Percentiles rank a stretch among this genome's conserved stretches.
Evolutionary conservation across 2,888 invertebrate genomes (phyloP).

Genomic region (Pteria penguin): DNA sequence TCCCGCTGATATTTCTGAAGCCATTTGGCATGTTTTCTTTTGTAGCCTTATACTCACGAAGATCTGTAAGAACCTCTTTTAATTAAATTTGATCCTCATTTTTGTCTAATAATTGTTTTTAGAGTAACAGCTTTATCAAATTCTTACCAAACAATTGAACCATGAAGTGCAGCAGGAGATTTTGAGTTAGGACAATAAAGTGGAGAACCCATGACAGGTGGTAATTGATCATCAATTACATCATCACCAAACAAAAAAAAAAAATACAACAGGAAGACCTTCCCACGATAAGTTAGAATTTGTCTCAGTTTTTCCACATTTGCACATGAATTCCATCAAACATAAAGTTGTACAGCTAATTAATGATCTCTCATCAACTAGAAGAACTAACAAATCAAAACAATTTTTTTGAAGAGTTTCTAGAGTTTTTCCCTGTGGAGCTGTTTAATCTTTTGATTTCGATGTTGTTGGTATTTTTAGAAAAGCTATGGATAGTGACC

Average conservation of each 20-base stretch:
- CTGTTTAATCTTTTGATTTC: too few species aligned
- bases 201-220: constrained; percentile 50
- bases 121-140: constrained; percentile 14
- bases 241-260: constrained; percentile 56
- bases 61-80: constrained; percentile 30
- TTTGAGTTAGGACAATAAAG: constrained; percentile 22
- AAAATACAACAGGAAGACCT: constrained; percentile 54
- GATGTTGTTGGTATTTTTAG: too few species aligned
- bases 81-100: constrained; percentile 22
- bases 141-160: constrained; percentile 33
- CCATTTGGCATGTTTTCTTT: constrained; percentile 42
- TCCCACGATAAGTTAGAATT: constrained; percentile 43
- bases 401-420: too few species aligned
- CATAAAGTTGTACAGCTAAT: constrained; percentile 37
- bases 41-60: constrained; percentile 35
- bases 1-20: constrained; percentile 47
- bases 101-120: constrained; percentile 33
- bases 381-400: neutral
- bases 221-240: constrained; percentile 47
- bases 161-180: constrained; percentile 6
- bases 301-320: too few species aligned
- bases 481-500: too few species aligned
- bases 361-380: constrained; percentile 39
- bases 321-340: constrained; percentile 45
- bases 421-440: too few species aligned